Percentiles rank a stretch among this genome's conserved stretches.
Evolutionary conservation across 2,888 invertebrate species (phyloP).

Genomic region (Eurytoma adleriae): DNA sequence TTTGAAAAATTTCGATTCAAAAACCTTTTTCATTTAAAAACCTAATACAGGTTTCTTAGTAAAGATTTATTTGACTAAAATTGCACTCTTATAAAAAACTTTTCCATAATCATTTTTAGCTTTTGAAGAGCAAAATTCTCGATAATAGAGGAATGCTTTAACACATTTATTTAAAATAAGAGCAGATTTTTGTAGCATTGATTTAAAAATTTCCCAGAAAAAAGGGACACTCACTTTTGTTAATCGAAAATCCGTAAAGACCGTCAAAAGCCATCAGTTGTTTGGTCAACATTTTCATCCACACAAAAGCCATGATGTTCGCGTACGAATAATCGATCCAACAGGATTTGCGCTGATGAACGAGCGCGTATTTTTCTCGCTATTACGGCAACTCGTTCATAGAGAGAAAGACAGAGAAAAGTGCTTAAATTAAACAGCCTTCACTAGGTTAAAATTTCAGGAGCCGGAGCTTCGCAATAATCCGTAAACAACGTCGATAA

Average conservation of each 20-base stretch:
- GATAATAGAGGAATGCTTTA: too few relatives aligned
- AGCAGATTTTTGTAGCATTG: too few relatives aligned
- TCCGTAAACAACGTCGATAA: not conserved
- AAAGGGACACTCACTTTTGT: slow-evolving; percentile 16
- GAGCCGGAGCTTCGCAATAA: not conserved
- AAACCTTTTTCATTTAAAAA: too few relatives aligned
- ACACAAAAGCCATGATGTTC: slow-evolving; percentile 15
- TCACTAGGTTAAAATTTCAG: not conserved
- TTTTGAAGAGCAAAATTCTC: too few relatives aligned
- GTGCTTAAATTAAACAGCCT: slow-evolving; percentile 14
- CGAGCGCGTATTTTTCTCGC: slow-evolving; percentile 24
- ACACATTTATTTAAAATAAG: too few relatives aligned
- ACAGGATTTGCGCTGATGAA: slow-evolving; percentile 36
- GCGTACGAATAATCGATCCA: slow-evolving; percentile 39
- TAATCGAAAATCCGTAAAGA: slow-evolving; percentile 35
- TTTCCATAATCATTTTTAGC: too few relatives aligned
- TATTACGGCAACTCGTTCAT: not conserved
- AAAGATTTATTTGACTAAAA: too few relatives aligned
- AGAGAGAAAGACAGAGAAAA: not conserved
- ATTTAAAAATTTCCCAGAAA: too few relatives aligned
- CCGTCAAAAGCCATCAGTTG: slow-evolving; percentile 11
- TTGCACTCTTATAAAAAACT: too few relatives aligned
- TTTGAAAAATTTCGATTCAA: too few relatives aligned
- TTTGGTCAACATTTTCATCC: slow-evolving; percentile 26
- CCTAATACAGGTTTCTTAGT: too few relatives aligned